Conservation (phyloP, 2,888 invertebrate genomes). For the Sarcophaga variegata region DNA sequence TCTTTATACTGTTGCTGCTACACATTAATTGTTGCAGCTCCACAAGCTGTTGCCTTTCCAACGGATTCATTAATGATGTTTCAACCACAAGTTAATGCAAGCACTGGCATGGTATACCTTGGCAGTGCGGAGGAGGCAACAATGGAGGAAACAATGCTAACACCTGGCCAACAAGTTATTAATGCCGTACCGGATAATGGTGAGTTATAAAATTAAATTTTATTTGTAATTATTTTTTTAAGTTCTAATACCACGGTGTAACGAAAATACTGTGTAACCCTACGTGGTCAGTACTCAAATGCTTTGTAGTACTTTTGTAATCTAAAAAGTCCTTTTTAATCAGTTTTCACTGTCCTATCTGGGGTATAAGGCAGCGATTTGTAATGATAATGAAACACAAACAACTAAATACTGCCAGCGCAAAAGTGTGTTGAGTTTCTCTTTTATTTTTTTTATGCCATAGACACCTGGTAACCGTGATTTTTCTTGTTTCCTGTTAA, state of each 20-base stretch:
- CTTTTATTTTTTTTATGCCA: too few relatives aligned
- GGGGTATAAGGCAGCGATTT: too few relatives aligned
- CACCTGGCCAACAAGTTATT: slow-evolving; percentile 63
- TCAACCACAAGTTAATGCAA: slow-evolving; percentile 29
- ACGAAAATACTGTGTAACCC: background rate
- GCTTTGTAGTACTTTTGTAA: too few relatives aligned
- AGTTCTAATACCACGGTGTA: background rate
- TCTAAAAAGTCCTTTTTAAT: too few relatives aligned
- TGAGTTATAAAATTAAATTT: slow-evolving; percentile 54
- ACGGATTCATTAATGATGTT: slow-evolving; percentile 32
- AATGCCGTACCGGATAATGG: slow-evolving; percentile 57
- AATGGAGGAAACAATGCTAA: slow-evolving; percentile 15
- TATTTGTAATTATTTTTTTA: slow-evolving; percentile 17
- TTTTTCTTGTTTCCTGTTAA: too few relatives aligned
- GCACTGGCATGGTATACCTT: background rate
- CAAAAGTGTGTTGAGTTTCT: too few relatives aligned
- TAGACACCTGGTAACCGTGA: too few relatives aligned
- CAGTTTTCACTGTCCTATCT: too few relatives aligned
- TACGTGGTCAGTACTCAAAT: too few relatives aligned
- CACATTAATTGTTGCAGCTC: slow-evolving; percentile 41
- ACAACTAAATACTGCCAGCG: too few relatives aligned
- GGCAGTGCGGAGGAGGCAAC: background rate
- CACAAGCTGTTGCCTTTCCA: slow-evolving; percentile 53
- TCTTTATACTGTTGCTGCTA: slow-evolving; percentile 36
- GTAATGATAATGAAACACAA: too few relatives aligned